Evolutionary conservation across 2,113 vertebrate genomes (phyloP).

Genomic region (Thalassoma bifasciatum): DNA sequence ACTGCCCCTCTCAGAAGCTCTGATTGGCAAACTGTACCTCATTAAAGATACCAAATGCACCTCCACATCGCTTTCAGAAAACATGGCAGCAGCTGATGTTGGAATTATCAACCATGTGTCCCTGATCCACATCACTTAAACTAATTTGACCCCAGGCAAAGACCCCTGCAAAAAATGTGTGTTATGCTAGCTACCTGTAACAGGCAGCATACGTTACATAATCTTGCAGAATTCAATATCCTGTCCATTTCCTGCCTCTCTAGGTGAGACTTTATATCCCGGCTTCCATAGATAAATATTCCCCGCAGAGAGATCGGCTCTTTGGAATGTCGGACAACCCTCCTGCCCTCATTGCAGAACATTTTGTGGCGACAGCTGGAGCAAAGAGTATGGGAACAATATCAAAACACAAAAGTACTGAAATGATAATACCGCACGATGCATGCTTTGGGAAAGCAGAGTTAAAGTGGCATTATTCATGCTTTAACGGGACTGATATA

Average conservation of each 20-base stretch:
- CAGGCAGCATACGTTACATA: constrained; percentile 46
- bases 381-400: constrained; percentile 25
- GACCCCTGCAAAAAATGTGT: constrained; percentile 13
- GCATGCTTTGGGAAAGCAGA: too few relatives aligned
- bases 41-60: not conserved
- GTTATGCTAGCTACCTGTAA: constrained; percentile 50
- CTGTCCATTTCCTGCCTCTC: constrained; percentile 69
- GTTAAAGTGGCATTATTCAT: too few relatives aligned
- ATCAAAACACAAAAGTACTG: not conserved
- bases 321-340: constrained; percentile 56
- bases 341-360: constrained; percentile 7
- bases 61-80: not conserved
- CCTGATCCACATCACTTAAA: constrained; percentile 26
- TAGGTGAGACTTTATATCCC: constrained; percentile 69
- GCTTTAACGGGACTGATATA: too few relatives aligned
- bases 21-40: not conserved
- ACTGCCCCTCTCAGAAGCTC: not conserved
- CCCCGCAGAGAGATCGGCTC: constrained; percentile 36
- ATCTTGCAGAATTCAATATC: constrained; percentile 71
- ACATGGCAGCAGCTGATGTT: constrained; percentile 6
- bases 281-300: constrained; percentile 69
- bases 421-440: too few relatives aligned
- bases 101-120: constrained; percentile 26
- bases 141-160: constrained; percentile 26
- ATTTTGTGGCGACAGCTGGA: constrained; percentile 40